phyloP scores from a whole-genome alignment of 2,888 invertebrate species.

The Kuschelorhynchus macadamiae region DNA sequence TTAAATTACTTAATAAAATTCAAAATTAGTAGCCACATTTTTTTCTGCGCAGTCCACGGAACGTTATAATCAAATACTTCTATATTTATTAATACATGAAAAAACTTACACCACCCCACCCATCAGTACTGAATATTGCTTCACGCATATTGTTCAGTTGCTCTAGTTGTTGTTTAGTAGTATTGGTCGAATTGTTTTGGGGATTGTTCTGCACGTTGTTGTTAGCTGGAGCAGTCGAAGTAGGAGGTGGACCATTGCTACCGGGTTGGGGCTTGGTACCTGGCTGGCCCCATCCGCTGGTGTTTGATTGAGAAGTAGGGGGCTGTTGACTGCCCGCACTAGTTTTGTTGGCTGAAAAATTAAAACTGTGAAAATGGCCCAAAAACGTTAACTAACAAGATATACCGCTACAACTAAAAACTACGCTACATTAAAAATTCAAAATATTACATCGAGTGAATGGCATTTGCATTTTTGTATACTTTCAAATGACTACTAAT shows the following conservation, averaged over 20 bases:
- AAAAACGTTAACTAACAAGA: too few species aligned
- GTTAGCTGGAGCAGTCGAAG: constrained; percentile 46
- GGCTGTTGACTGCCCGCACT: constrained; percentile 68
- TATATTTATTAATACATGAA: not conserved
- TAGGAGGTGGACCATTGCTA: constrained; percentile 38
- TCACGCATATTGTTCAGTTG: constrained; percentile 93
- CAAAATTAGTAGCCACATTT: too few species aligned
- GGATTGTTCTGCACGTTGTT: constrained; percentile 57
- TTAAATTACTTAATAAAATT: too few species aligned
- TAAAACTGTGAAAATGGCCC: too few species aligned
- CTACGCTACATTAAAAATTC: too few species aligned
- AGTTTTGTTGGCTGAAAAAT: constrained; percentile 63
- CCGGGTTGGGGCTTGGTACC: constrained; percentile 50
- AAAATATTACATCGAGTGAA: too few species aligned
- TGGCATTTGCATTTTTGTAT: not conserved
- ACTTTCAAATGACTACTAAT: too few species aligned
- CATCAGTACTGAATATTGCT: constrained; percentile 91
- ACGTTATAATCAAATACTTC: too few species aligned
- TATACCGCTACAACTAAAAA: too few species aligned
- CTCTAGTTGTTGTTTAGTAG: constrained; percentile 87
- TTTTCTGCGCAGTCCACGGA: too few species aligned
- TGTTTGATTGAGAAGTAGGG: constrained; percentile 68
- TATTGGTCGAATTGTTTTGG: constrained; percentile 71
- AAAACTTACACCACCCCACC: constrained; percentile 90
- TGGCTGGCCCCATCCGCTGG: constrained; percentile 64